Evolutionary conservation across 2,113 vertebrate species (phyloP), one percentile per base, ranked within the genome.

Genomic region (Brachirus orientalis): DNA sequence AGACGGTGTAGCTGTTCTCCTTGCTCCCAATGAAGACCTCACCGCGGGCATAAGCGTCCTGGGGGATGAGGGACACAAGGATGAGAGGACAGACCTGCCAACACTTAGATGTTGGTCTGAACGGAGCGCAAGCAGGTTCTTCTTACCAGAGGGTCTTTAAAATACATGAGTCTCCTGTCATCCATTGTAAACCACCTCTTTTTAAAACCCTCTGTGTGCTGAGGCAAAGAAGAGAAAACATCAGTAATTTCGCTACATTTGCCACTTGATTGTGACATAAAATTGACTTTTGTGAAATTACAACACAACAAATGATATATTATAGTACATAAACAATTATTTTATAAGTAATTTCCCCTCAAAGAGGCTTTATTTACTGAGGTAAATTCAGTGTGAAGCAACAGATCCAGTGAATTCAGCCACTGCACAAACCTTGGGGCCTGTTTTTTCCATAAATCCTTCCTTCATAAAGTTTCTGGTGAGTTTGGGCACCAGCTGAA

Each of bases 1-100:
- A 85, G 38, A 98, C 97, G 0, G 93, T 95, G 91, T 99, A 99
- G 87, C 94, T 95, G 69, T 96, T 96, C 62, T 99, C 98, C 73
- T 95, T 96, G 77, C 96, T 98, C 77, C 98, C 98, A 0, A 99
- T 98, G 84, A 99, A 99, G 53, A 99, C 98, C 63, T 99, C 98
- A 1, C 98, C 98, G 0, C 96, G 89, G 33, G 98, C 96, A 1
- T 95, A 99, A 43, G 98, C 97, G 1, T 99, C 97, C 98, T 99
- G 85, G 3, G 60, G 47, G 17, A 37, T 40, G 18, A 43, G 9
- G 51, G 37, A 19, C 22, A 13, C 12, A 7, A n/a, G 18, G 6
- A 18, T 20, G 40, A 28, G 20, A 41, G 10, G 7, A 37, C 2
- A 13, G 40, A 41, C 5, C 1, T 7, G 28, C 41, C 12, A 43